These are phyloP conservation scores for Ophion costatus DNA, from an alignment of 2,888 invertebrate species.

Conservation along the genomic window DNA sequence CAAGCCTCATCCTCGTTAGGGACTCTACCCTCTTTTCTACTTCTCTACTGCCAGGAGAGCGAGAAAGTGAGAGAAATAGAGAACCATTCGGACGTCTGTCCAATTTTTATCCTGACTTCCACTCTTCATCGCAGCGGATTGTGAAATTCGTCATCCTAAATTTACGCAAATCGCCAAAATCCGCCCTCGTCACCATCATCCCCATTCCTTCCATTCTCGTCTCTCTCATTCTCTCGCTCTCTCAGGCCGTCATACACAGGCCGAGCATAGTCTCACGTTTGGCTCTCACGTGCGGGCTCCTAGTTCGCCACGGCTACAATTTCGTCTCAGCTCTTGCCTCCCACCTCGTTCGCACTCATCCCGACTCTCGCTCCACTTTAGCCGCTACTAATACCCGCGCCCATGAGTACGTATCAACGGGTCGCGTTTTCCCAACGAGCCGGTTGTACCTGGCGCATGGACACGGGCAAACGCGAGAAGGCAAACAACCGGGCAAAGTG, in stretches of 20 bases:
- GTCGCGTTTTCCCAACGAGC: constrained; percentile 30
- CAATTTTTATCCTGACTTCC: no score
- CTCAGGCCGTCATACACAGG: no score
- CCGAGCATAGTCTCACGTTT: no score
- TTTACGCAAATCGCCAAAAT: no score
- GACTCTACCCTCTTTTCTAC: constrained; percentile 13
- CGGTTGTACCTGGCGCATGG: constrained; percentile 7
- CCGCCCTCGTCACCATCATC: no score
- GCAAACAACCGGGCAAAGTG: constrained; percentile 43
- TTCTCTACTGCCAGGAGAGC: not conserved
- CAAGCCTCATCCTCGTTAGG: no score
- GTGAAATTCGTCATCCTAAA: no score
- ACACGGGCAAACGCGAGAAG: constrained; percentile 40
- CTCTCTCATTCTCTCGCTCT: no score
- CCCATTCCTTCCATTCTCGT: no score
- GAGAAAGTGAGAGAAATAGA: no score
- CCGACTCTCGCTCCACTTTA: constrained; percentile 42
- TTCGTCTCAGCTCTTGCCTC: constrained; percentile 32
- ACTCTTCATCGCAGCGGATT: no score
- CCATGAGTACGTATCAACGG: constrained; percentile 10
- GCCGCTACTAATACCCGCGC: constrained; percentile 35
- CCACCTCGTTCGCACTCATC: constrained; percentile 60
- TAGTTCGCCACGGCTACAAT: not conserved
- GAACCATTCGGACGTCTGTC: no score
- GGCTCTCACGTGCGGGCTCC: not conserved